Conservation (phyloP, 1,140 invertebrate species). For the Sminthurides bifidus region DNA sequence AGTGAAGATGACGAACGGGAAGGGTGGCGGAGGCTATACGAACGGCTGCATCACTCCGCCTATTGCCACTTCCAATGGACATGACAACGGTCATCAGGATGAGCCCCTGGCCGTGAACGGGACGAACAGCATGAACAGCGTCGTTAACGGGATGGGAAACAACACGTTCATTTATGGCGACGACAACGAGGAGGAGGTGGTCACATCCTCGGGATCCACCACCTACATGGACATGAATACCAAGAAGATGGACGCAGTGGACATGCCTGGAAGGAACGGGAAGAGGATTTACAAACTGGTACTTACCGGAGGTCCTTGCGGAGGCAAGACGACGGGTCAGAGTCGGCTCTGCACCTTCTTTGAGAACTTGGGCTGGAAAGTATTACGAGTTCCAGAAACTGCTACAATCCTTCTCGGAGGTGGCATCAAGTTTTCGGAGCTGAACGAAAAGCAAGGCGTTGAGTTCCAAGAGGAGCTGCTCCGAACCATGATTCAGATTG, state of each 20-base stretch:
- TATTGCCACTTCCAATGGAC: too few relatives aligned
- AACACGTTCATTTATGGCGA: neutral
- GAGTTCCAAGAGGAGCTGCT: constrained; percentile 96
- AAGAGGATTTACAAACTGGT: constrained; percentile 46
- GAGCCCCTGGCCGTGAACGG: too few relatives aligned
- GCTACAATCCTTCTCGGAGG: constrained; percentile 82
- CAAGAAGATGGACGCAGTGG: neutral
- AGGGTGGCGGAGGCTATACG: too few relatives aligned
- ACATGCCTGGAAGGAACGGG: neutral
- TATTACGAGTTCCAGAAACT: constrained; percentile 96
- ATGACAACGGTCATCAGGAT: too few relatives aligned
- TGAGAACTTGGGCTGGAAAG: constrained; percentile 98
- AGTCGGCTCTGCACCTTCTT: constrained; percentile 91
- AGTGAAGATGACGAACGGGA: too few relatives aligned
- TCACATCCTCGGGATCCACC: neutral
- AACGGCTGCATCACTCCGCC: too few relatives aligned
- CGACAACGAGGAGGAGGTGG: neutral
- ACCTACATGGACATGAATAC: neutral
- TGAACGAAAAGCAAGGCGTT: constrained; percentile 9
- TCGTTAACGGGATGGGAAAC: too few relatives aligned
- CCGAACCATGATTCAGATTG: constrained; percentile 94
- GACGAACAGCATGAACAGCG: too few relatives aligned
- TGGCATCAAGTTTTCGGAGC: constrained; percentile 43
- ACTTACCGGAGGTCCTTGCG: constrained; percentile 87
- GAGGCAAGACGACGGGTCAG: constrained; percentile 85